phyloP scores from a whole-genome alignment of 2,888 invertebrate species.

The Aspidiotus rigidus region DNA sequence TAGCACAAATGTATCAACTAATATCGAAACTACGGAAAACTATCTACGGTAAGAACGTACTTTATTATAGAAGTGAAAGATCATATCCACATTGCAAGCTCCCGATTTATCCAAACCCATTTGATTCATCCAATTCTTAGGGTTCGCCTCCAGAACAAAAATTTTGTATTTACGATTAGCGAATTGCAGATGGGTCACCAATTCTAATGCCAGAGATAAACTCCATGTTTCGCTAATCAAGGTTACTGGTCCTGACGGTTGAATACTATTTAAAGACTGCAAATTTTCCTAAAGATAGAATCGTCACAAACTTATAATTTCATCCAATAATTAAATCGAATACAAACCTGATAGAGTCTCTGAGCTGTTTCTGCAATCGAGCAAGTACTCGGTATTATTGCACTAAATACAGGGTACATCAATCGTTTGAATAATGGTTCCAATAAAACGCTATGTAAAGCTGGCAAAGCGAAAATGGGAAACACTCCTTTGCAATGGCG shows the following conservation, averaged over 20 bases:
- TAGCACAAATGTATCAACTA: too few species aligned
- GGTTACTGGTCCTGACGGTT: not conserved
- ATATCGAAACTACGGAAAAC: too few species aligned
- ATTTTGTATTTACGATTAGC: not conserved
- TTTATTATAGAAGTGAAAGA: too few species aligned
- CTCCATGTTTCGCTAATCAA: not conserved
- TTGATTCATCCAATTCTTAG: not conserved
- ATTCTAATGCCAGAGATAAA: not conserved
- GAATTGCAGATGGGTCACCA: not conserved
- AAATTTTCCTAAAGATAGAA: too few species aligned
- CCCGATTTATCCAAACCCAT: too few species aligned
- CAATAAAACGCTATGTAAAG: conserved; percentile 41
- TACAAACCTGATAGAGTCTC: too few species aligned
- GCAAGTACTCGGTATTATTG: conserved; percentile 34
- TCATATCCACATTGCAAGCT: too few species aligned
- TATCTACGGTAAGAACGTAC: too few species aligned
- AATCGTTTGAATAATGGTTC: conserved; percentile 40
- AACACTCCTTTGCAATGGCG: conserved; percentile 39
- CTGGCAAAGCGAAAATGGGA: conserved; percentile 45
- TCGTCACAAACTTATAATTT: too few species aligned
- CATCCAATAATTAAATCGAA: too few species aligned
- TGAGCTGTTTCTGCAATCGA: too few species aligned
- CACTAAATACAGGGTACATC: conserved; percentile 44
- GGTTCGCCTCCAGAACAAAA: not conserved
- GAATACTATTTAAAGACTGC: not conserved